phyloP scores from a whole-genome alignment of 2,888 invertebrate species.

The Mythimna albipuncta region DNA sequence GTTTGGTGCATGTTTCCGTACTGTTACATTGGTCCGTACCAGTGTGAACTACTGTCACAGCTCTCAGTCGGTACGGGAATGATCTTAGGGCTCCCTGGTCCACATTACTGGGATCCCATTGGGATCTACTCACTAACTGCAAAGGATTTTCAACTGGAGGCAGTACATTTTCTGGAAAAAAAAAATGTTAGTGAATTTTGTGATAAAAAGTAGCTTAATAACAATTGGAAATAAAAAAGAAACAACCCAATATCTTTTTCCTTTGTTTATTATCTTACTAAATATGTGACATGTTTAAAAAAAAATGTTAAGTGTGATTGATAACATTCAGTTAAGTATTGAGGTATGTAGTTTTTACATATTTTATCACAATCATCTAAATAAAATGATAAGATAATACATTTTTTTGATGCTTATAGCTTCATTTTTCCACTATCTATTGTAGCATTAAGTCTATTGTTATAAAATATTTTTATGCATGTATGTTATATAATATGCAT shows the following conservation, averaged over 20 bases:
- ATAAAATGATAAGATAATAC: neutral
- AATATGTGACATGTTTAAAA: no score
- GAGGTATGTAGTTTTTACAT: neutral
- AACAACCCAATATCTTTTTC: neutral
- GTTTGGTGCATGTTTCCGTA: slow-evolving; percentile 72
- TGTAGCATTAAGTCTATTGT: neutral
- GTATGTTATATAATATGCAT: neutral
- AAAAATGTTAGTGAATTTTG: neutral
- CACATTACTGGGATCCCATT: slow-evolving; percentile 66
- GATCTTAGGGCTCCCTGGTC: slow-evolving; percentile 24
- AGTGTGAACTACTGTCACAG: slow-evolving; percentile 85
- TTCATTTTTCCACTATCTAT: no score
- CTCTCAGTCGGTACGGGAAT: slow-evolving; percentile 66
- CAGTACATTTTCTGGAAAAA: slow-evolving; percentile 77
- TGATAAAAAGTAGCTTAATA: neutral
- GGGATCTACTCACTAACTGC: slow-evolving; percentile 69
- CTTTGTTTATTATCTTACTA: neutral
- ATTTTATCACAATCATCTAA: neutral
- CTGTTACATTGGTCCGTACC: slow-evolving; percentile 78
- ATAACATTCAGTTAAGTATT: neutral
- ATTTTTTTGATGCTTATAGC: no score
- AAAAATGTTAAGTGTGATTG: no score
- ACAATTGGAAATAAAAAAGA: no score
- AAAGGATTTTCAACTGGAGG: slow-evolving; percentile 77
- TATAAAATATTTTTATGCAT: neutral